Conservation (phyloP, 2,113 vertebrate species). For the Ovibos moschatus region DNA sequence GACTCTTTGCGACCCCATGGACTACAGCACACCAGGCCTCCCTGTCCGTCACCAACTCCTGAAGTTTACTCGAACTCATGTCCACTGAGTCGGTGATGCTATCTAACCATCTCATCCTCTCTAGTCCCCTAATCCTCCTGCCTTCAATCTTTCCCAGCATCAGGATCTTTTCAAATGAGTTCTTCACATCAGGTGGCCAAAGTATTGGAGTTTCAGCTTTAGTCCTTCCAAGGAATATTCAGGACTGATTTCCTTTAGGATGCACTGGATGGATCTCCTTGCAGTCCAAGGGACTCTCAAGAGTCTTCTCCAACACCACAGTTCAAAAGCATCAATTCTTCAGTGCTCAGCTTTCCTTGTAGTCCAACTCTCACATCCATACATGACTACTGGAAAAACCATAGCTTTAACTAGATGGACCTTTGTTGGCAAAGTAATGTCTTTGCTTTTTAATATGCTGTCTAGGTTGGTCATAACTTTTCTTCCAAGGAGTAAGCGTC, state of each 20-base stretch:
- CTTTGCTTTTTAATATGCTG: neutral
- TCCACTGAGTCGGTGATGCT: accelerated
- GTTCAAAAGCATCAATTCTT: neutral
- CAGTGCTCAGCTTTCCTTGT: neutral
- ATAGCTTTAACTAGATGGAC: neutral
- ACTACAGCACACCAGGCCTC: neutral
- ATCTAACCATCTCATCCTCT: neutral
- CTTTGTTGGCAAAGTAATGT: neutral
- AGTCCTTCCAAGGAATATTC: neutral
- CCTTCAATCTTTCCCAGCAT: neutral
- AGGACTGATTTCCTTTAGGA: neutral
- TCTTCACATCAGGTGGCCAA: neutral
- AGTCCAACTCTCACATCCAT: neutral
- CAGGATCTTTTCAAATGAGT: neutral
- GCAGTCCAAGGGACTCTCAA: neutral
- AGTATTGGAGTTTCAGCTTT: neutral
- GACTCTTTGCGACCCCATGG: neutral
- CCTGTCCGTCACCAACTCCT: neutral
- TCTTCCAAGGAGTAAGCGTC: neutral
- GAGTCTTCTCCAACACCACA: neutral
- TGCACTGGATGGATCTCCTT: neutral
- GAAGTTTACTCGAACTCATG: neutral
- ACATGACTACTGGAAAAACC: neutral
- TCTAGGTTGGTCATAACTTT: neutral
- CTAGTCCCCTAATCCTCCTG: neutral